Base-by-base conservation (phyloP, 2,888 invertebrate genomes). In the Drosophila neutralis region DNA sequence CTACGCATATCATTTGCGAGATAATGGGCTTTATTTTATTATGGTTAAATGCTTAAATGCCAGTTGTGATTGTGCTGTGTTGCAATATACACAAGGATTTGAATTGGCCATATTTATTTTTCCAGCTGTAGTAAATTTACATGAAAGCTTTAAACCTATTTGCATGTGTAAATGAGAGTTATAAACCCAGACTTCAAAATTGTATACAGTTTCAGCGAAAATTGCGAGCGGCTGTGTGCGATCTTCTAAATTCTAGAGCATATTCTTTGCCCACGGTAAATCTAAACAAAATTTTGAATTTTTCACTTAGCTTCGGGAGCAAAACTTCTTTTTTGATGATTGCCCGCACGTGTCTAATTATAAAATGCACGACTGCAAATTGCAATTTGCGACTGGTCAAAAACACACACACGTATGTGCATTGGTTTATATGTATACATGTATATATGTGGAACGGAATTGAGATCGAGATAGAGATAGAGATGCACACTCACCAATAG, bases 401-500 rank as follows among this genome's bases (percentile, higher is more conserved):
- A 51, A n/a, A 36, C 36, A 36, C 15, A 15, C 21, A 53, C 18
- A 5, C 10, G 24, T 15, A 3, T 24, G 15, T 24, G 10, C 21
- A 24, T 35, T 21, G 5, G 21, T 35, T 18, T 24, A 18, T 27
- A 4, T 24, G 7, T 21, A 33, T 4, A 35, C 15, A 52, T 10
- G 21, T 29, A 24, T 15, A 38, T n/a, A 40, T 40, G 40, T 40
- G n/a, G n/a, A 45, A 24, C 45, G 45, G 49, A 24, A 24, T 33
- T 11, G 33, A 33, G 33, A 31, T 24, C 7, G 24, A 18, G 48
- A 48, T 42, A 42, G 42, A 52, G 58, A 36, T 40, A 42, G 31
- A 60, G 31, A 65, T 35, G 38, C 56, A 56, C 54, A 85, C 85
- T 85, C 63, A 85, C 85, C 85, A 81, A 85, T 71, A 76, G 85